Conservation (phyloP, 2,888 invertebrate species). For the Phymatocera aterrima region DNA sequence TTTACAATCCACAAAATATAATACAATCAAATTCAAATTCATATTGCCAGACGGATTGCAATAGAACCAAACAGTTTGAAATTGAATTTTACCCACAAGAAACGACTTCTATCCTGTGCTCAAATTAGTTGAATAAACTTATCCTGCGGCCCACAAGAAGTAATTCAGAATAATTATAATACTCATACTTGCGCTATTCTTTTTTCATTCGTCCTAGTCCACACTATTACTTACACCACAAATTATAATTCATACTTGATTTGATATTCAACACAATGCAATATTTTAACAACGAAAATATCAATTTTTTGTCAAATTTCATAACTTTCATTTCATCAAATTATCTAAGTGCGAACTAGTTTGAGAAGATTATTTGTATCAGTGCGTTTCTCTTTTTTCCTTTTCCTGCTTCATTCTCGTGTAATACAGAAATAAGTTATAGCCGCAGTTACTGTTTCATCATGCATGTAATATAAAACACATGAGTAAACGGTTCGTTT, state of each 20-base stretch:
- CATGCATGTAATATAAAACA: not conserved
- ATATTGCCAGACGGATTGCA: not conserved
- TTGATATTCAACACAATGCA: no score
- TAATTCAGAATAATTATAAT: not conserved
- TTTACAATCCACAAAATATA: conserved; percentile 61
- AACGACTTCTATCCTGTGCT: not conserved
- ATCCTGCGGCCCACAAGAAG: not conserved
- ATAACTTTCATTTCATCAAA: no score
- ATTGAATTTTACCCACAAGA: conserved; percentile 23
- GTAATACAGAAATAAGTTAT: not conserved
- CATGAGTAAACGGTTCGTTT: not conserved
- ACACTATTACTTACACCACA: no score
- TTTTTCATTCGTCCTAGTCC: no score
- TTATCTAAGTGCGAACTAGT: no score
- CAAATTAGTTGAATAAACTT: no score
- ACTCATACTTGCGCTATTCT: no score
- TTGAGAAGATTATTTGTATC: not conserved
- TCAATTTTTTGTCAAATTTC: no score
- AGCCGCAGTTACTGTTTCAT: not conserved
- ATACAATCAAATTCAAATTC: not conserved
- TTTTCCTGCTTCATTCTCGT: not conserved
- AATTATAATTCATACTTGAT: no score
- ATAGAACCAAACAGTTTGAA: not conserved
- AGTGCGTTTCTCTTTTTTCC: not conserved
- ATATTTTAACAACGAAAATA: no score